A percentile compares a stretch with the other conserved stretches of the same genome.
phyloP scores from a whole-genome alignment of 2,888 invertebrate genomes.

The Hermodice carunculata region DNA sequence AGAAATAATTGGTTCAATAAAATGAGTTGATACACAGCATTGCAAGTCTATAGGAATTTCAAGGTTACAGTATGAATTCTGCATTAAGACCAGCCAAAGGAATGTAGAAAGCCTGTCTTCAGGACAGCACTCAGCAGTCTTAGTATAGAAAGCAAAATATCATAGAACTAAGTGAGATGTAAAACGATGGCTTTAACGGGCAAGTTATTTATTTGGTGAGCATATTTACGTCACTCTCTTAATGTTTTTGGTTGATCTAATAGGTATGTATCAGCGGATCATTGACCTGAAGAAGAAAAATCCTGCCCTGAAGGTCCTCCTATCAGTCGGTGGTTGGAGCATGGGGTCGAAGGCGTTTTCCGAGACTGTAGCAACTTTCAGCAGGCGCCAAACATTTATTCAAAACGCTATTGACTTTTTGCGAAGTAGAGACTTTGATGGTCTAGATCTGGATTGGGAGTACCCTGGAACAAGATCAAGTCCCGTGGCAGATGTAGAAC shows the following conservation, averaged over 20 bases:
- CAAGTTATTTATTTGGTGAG: too few relatives aligned
- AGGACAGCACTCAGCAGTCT: too few relatives aligned
- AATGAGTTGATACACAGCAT: too few relatives aligned
- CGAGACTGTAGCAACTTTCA: not conserved
- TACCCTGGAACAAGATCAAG: slow-evolving; percentile 5
- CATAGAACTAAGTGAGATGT: too few relatives aligned
- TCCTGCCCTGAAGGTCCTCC: not conserved
- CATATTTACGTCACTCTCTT: too few relatives aligned
- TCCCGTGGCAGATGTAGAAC: not conserved
- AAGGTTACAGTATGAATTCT: too few relatives aligned
- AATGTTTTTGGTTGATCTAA: too few relatives aligned
- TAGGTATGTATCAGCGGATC: slow-evolving; percentile 3
- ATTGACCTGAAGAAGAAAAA: not conserved
- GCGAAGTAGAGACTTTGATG: not conserved
- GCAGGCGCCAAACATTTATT: not conserved
- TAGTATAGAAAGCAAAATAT: too few relatives aligned
- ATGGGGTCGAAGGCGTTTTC: not conserved
- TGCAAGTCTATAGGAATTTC: too few relatives aligned
- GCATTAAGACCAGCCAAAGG: too few relatives aligned
- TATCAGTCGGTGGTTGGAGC: slow-evolving; percentile 12
- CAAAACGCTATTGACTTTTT: not conserved
- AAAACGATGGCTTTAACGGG: too few relatives aligned
- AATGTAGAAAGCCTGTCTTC: too few relatives aligned
- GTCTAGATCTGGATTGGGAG: slow-evolving; percentile 12
- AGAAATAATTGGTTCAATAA: not conserved